A percentile compares a stretch with the other conserved stretches of the same genome.
Evolutionary conservation across 1,140 invertebrate species (phyloP).

Genomic region (Aphis gossypii): DNA sequence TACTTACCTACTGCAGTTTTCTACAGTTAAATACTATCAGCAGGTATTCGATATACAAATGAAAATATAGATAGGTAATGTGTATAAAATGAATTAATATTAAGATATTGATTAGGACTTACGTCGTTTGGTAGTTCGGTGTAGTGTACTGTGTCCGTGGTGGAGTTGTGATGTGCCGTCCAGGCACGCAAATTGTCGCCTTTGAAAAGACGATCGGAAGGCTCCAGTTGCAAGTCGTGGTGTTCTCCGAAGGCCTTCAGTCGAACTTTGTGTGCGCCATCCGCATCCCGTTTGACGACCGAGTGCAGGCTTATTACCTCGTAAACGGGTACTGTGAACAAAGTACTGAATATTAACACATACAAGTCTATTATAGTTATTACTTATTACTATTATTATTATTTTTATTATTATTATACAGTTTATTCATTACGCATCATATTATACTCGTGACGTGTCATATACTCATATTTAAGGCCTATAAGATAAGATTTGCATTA

Average conservation of each 20-base stretch:
- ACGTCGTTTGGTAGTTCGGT: constrained; percentile 39
- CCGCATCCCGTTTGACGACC: background rate
- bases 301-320: constrained; percentile 22
- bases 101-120: background rate
- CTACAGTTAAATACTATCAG: background rate
- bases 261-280: constrained; percentile 9
- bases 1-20: background rate
- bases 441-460: background rate
- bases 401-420: no score
- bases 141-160: constrained; percentile 33
- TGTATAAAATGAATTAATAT: background rate
- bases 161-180: constrained; percentile 38
- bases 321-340: background rate
- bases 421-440: background rate
- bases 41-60: background rate
- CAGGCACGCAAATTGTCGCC: constrained; percentile 44
- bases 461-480: background rate
- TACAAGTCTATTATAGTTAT: background rate
- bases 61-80: background rate
- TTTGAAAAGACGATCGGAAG: constrained; percentile 17
- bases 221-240: constrained; percentile 23
- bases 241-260: constrained; percentile 47
- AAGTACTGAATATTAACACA: background rate
- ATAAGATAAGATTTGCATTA: background rate
- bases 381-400: background rate